These are phyloP conservation scores for Anguilla rostrata DNA, from an alignment of 2,113 vertebrate genomes.

Conservation along the genomic window DNA sequence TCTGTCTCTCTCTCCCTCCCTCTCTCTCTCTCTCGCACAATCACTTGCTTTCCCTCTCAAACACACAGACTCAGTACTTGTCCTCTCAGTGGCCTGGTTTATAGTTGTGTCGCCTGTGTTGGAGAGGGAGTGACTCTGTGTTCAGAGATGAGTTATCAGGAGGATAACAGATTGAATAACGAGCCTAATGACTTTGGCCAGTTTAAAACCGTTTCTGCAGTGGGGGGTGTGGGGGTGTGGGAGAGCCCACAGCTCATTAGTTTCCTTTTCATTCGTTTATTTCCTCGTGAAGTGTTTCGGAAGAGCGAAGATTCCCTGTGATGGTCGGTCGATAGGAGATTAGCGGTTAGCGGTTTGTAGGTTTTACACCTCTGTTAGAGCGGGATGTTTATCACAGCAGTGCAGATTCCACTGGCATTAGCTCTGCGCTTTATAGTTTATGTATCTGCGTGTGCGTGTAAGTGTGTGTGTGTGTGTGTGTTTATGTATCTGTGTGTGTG, in stretches of 20 bases:
- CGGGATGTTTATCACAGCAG: not conserved
- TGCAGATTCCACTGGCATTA: not conserved
- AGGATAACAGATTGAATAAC: not conserved
- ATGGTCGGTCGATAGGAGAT: not conserved
- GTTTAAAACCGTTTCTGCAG: not conserved
- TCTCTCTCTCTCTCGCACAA: too few species aligned
- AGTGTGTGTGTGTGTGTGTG: too few species aligned
- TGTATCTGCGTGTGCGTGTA: too few species aligned
- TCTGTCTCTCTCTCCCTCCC: too few species aligned
- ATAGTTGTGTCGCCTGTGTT: not conserved
- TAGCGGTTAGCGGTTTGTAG: not conserved
- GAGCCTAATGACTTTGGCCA: not conserved
- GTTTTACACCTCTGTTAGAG: not conserved
- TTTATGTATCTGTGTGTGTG: too few species aligned
- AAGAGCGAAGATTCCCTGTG: not conserved
- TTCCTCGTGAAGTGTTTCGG: not conserved
- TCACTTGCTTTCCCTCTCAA: too few species aligned
- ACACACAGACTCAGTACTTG: too few species aligned
- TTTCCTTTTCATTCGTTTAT: not conserved
- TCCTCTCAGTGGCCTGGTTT: too few species aligned
- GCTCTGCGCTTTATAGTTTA: too few species aligned
- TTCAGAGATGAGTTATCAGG: not conserved
- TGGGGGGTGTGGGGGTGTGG: not conserved
- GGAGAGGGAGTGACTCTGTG: not conserved
- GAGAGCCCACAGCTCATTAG: not conserved